Evolutionary conservation across 2,797 vertebrate species (phyloP), one percentile per base, ranked within the genome.

Genomic region (Hozukius guyotensis): DNA sequence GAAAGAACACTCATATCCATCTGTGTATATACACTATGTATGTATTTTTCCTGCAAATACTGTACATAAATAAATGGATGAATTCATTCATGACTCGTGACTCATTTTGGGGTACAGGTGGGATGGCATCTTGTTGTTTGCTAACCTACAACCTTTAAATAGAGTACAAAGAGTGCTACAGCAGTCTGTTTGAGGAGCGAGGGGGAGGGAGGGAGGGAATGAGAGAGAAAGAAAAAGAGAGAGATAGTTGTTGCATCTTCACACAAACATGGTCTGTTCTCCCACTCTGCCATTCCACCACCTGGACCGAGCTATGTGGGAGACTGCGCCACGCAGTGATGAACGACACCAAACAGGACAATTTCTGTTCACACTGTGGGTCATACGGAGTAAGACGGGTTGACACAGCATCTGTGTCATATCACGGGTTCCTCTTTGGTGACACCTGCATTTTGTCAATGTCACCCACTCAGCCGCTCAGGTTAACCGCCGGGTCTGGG

Each of bases 191-290:
- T 87, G 80, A 85, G 82, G 81, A 84, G 64, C 67, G 81, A 80
- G 61, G 29, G 32, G 25, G 61, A 75, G 34, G 77, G 64, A 83
- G 70, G n/a, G 77, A 80, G 65, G 61, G 80, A 49, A 42, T 8
- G 78, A 55, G 77, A 88, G 88, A 84, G 72, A 86, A 64, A 86
- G 68, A 90, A 77, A 91, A 77, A 91, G 78, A 91, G 86, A 89
- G 89, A 87, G 92, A 90, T 90, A 93, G 93, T 93, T 93, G 91
- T 92, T 94, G 93, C 93, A 89, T 95, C 94, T 95, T 96, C 93
- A 94, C 93, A 95, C 94, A 93, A 96, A 94, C 94, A 91, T 93
- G 85, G 89, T 94, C 91, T 94, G 93, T 93, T 94, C 94, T 93
- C 94, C 95, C 93, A 95, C 94, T 95, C 94, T 92, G 92, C 90